These are phyloP conservation scores for Erpobdella octoculata DNA, from an alignment of 2,888 invertebrate genomes.

Conservation along the genomic window DNA sequence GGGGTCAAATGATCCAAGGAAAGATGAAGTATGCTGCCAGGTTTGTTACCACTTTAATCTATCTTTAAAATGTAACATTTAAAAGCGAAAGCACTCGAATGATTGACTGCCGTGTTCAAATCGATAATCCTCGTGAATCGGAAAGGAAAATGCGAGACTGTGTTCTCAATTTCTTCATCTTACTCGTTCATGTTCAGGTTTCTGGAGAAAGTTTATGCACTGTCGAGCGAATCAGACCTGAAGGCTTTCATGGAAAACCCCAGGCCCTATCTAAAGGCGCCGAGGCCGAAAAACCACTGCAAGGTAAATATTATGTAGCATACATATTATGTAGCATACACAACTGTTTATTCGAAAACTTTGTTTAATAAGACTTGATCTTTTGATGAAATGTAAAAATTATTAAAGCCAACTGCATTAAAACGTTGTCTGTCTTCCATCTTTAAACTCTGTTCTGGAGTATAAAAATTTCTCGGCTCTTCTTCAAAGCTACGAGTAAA, in stretches of 20 bases:
- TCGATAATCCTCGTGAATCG: too few species aligned
- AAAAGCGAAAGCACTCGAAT: background rate
- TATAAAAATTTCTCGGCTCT: too few species aligned
- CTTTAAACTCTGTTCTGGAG: too few species aligned
- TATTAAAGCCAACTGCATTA: background rate
- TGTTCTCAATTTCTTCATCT: too few species aligned
- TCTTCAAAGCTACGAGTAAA: too few species aligned
- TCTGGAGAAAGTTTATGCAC: slow-evolving; percentile 50
- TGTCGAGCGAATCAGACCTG: slow-evolving; percentile 49
- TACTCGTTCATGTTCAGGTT: slow-evolving; percentile 46
- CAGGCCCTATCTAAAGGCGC: slow-evolving; percentile 48
- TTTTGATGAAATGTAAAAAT: background rate
- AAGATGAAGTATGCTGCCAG: slow-evolving; percentile 50
- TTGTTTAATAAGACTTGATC: background rate
- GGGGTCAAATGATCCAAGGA: slow-evolving; percentile 48
- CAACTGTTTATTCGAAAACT: background rate
- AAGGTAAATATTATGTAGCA: slow-evolving; percentile 37
- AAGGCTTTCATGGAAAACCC: slow-evolving; percentile 51
- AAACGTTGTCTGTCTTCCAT: background rate
- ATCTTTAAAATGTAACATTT: background rate
- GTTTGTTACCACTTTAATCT: slow-evolving; percentile 37
- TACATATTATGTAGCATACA: background rate
- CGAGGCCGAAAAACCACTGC: slow-evolving; percentile 50
- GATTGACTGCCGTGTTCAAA: too few species aligned
- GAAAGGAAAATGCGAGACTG: too few species aligned